These are phyloP conservation scores for Corythornis cristatus DNA, from an alignment of 2,113 vertebrate genomes.

Conservation along the genomic window DNA sequence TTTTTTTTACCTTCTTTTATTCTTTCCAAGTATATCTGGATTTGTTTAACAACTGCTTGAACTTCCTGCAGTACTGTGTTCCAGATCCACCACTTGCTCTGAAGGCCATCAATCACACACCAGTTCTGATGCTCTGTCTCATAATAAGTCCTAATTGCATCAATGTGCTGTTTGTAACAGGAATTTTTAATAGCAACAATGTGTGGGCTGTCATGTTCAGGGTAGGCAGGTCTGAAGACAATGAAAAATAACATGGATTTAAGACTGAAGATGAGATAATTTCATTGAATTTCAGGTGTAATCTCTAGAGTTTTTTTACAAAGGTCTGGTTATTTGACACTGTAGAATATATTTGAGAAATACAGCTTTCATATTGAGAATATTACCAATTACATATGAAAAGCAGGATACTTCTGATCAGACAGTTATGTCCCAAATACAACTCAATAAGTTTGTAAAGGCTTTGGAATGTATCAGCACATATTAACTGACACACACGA, in stretches of 20 bases:
- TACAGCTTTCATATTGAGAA: neutral
- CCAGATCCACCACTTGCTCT: conserved; percentile 92
- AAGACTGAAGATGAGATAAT: neutral
- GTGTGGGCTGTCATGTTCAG: conserved; percentile 82
- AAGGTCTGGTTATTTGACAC: neutral
- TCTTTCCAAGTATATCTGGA: conserved; percentile 86
- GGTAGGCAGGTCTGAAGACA: conserved; percentile 69
- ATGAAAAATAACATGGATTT: neutral
- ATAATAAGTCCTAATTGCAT: conserved; percentile 78
- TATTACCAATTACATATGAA: neutral
- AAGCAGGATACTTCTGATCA: neutral
- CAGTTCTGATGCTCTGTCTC: conserved; percentile 87
- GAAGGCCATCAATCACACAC: conserved; percentile 79
- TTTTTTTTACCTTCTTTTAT: conserved; percentile 80
- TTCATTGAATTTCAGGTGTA: neutral
- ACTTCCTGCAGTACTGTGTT: conserved; percentile 77
- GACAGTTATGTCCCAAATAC: neutral
- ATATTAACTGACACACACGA: neutral
- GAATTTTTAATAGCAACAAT: conserved; percentile 81
- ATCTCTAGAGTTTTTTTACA: neutral
- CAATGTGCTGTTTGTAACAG: conserved; percentile 79
- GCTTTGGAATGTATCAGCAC: neutral
- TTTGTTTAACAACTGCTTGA: conserved; percentile 75
- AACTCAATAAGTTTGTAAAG: neutral
- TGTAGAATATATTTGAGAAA: neutral